These are phyloP conservation scores for Drosophila fungiperda DNA, from an alignment of 2,888 invertebrate species.

Conservation along the genomic window DNA sequence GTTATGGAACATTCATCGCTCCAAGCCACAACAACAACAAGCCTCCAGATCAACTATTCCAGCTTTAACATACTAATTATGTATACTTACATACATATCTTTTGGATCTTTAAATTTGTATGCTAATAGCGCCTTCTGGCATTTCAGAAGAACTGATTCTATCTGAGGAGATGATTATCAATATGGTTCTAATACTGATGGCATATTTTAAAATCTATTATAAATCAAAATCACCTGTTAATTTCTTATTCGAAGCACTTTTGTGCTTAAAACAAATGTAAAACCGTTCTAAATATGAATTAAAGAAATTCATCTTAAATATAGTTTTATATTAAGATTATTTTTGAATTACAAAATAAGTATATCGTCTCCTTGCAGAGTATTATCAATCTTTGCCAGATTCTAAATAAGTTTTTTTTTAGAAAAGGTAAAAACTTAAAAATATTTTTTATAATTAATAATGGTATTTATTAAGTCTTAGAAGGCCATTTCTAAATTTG, in stretches of 20 bases:
- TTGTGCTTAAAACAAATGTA: background rate
- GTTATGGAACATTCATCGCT: constrained; percentile 34
- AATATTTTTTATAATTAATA: background rate
- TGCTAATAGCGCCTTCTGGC: background rate
- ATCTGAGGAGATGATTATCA: background rate
- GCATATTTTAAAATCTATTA: background rate
- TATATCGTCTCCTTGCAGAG: too few relatives aligned
- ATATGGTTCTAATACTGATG: background rate
- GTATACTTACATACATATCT: background rate
- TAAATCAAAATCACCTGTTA: too few relatives aligned
- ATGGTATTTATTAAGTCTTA: background rate
- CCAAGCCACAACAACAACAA: constrained; percentile 1
- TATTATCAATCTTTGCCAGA: background rate
- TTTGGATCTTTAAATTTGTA: too few relatives aligned
- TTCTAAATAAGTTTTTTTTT: background rate
- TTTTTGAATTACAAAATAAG: background rate
- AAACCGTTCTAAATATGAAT: too few relatives aligned
- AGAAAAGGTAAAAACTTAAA: background rate
- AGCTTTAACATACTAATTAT: background rate
- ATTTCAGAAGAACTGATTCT: background rate
- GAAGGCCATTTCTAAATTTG: background rate
- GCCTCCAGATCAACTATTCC: constrained; percentile 3
- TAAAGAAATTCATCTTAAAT: background rate
- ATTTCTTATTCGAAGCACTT: too few relatives aligned
- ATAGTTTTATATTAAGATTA: background rate